Conservation (phyloP, 2,113 vertebrate genomes). For the Nothoprocta pentlandii region DNA sequence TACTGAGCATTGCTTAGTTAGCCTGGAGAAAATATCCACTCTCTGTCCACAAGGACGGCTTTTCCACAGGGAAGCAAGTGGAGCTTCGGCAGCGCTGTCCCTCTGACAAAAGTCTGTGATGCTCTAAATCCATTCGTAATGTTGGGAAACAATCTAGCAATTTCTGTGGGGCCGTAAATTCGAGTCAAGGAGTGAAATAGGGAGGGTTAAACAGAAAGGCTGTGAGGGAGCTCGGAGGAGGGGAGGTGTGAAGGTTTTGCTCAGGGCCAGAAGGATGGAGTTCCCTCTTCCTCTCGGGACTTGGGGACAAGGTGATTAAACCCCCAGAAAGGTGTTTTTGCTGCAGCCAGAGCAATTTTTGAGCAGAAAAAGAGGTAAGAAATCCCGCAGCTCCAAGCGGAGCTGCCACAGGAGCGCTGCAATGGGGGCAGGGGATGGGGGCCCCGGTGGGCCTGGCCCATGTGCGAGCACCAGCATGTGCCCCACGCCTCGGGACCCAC, state of each 20-base stretch:
- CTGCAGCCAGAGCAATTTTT: not conserved
- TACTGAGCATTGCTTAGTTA: not conserved
- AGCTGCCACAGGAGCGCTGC: not conserved
- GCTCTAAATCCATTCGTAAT: not conserved
- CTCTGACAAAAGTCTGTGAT: not conserved
- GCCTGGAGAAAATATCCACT: not conserved
- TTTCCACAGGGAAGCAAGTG: not conserved
- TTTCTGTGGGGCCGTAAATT: not conserved
- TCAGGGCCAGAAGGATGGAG: not conserved
- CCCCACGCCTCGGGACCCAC: not conserved
- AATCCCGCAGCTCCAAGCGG: slow-evolving; percentile 3
- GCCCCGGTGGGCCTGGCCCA: not conserved
- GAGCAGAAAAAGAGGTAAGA: slow-evolving; percentile 16
- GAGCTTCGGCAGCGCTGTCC: fast-evolving
- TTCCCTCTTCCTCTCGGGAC: fast-evolving
- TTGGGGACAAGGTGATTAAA: not conserved
- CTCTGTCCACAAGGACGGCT: not conserved
- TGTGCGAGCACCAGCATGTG: fast-evolving
- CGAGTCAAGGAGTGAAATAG: not conserved
- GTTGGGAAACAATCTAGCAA: not conserved
- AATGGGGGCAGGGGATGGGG: slow-evolving; percentile 3
- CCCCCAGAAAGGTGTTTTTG: not conserved
- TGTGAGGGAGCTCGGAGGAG: not conserved
- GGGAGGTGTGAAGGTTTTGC: not conserved
- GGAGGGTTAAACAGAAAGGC: not conserved